Base-by-base conservation (phyloP, 2,888 invertebrate genomes). In the Xylophagus ater region DNA sequence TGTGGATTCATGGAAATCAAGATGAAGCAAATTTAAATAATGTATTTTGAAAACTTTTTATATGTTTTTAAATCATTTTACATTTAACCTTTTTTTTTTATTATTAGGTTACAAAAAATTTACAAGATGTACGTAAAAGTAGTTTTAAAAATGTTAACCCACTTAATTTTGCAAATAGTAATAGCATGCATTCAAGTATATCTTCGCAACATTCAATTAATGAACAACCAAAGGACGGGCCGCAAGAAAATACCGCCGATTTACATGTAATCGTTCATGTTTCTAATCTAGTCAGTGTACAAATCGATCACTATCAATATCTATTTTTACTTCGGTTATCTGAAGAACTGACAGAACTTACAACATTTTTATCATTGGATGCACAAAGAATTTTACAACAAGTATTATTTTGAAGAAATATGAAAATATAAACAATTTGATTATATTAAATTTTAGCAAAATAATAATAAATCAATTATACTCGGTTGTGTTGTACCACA, bases 301-400 rank as follows among this genome's bases (percentile, higher is more conserved):
- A 94, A 65, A 72, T 96, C 43, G 93, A 90, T 68, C 93, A 93
- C 63, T 90, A 86, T 65, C 93, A 94, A 67, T 82, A 82, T 66
- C 70, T 93, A 51, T 93, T 94, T 67, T 70, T 94, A 37, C 65
- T 92, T 62, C 71, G 93, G 37, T 71, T 90, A 52, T 70, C 84
- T 17, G 93, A 94, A 63, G 75, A 81, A 34, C 62, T 88, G 21
- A 73, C 82, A 0, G 88, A 88, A 62, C 69, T 87, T 66, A 71
- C 81, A 4, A 82, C 83, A 9, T 87, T 83, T 67, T 64, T 89
- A 25, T 74, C 81, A 3, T 70, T 85, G 43, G 88, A 89, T 57
- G 79, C 84, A 0, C 78, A 78, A 46, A 67, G 80, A 43, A 81
- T 85, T 52, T 59, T 76, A 48, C 71, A 74, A 57, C 69, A 72